Evolutionary conservation across 2,888 invertebrate genomes (phyloP).

Genomic region (Ormyrus pomaceus): DNA sequence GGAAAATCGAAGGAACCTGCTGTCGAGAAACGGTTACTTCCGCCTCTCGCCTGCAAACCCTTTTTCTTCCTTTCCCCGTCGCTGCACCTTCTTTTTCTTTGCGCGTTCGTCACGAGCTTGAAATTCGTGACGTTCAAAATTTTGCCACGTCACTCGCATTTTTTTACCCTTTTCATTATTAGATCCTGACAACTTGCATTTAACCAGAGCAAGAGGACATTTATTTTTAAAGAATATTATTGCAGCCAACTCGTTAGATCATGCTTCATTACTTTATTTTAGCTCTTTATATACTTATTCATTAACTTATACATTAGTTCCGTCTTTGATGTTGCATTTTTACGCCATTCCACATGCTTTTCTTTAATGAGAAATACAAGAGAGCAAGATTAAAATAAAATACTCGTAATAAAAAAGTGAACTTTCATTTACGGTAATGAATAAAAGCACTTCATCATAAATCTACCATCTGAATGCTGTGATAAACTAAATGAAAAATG

Average conservation of each 20-base stretch:
- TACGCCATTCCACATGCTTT: too few species aligned
- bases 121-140: slow-evolving; percentile 47
- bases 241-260: too few species aligned
- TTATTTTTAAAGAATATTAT: too few species aligned
- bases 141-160: slow-evolving; percentile 37
- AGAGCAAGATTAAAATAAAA: slow-evolving; percentile 4
- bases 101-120: slow-evolving; percentile 16
- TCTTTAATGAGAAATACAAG: not conserved
- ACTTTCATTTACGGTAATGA: slow-evolving; percentile 27
- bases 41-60: not conserved
- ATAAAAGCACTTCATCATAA: slow-evolving; percentile 24
- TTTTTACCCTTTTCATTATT: slow-evolving; percentile 9
- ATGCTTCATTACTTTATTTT: not conserved
- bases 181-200: too few species aligned
- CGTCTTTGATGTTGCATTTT: too few species aligned
- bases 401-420: slow-evolving; percentile 10
- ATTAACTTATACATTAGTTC: too few species aligned
- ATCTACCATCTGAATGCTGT: not conserved
- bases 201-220: too few species aligned
- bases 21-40: slow-evolving; percentile 17
- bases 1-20: slow-evolving; percentile 42
- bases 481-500: slow-evolving; percentile 38
- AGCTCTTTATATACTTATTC: not conserved
- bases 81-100: not conserved
- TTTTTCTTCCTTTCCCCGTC: not conserved